Evolutionary conservation across 2,888 invertebrate genomes (phyloP), one percentile per base, ranked within the genome.

Genomic region (Protodeltote pygarga): DNA sequence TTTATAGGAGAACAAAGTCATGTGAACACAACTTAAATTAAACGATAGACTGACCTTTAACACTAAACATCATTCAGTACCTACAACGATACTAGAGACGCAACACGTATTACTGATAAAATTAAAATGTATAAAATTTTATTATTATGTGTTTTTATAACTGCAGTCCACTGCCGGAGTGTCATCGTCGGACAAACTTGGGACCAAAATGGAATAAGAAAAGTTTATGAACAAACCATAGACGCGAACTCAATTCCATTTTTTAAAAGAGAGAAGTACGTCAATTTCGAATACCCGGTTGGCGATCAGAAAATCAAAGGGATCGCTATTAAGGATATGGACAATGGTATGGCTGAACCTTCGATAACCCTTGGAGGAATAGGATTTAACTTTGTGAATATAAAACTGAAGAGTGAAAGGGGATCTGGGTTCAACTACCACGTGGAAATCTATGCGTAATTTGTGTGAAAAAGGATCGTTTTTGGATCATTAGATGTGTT

Each of bases 341-440:
- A 91, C 1, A 87, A 89, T 48, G 84, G 82, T 0, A 3, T 59
- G 5, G 85, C 90, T 0, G 81, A 87, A 34, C 81, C 92, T 0
- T 79, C 90, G 0, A 89, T 93, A 3, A 87, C 54, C 0, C 45
- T 83, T 5, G 93, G 93, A 0, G 93, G 93, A 0, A 61, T 92
- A 0, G 91, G 91, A 0, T 84, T 87, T 46, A 73, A 77, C 13
- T 85, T 73, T 31, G 92, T 80, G 1, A 81, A 85, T 8, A 81
- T 93, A 1, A 89, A 91, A 31, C 42, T 93, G 65, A 91, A 89
- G 51, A 91, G 92, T 37, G 87, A 86, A 49, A 59, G 90, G 0
- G 85, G 89, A 0, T 84, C 87, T 0, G 89, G 92, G 0, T 83
- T 79, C 13, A 85, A 77, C 29, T 92, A 65, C 57, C 49, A 75